Base-by-base conservation (phyloP, 92 coral and sea anemone genomes). In the Siderastrea radians region DNA sequence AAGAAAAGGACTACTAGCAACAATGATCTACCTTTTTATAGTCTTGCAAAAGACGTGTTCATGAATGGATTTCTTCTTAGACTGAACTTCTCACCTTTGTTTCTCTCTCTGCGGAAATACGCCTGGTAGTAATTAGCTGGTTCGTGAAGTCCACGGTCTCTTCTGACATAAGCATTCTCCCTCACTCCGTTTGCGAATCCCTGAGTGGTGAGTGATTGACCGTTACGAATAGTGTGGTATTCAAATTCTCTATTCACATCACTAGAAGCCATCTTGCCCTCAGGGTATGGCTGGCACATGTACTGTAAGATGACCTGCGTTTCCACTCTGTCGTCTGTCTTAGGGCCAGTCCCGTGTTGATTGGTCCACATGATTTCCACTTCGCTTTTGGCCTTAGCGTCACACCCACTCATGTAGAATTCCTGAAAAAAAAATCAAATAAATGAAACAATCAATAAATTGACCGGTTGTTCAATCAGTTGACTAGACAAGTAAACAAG, bases 291-390 rank as follows among this genome's bases (percentile, higher is more conserved):
- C 82, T 87, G 94, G 50, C 94, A 91, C 76, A 72, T 77, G 74
- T 83, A 89, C 72, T 89, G 93, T 57, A 89, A 71, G 55, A 89
- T 75, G 19, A 89, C 53, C 50, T 89, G 84, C 10, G 89, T 81
- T 75, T 89, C 85, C 44, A 89, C 78, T 67, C 75, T 66, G 78
- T 89, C 89, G 16, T 76, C 85, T 9, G 81, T 81, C 45, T 59
- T 43, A 1, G 82, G 82, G 17, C 92, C 89, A 10, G 87, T 76
- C 19, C 92, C 92, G 54, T 89, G 92, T 68, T 89, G 92, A 44
- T 89, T 89, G 43, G 92, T 89, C 92, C 92, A 89, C 76, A 81
- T 74, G 7, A 89, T 78, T 54, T 86, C 85, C 66, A 91, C 71
- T 68, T 69, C 69, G 53, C 78, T 80, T 77, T 87, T 87, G 58